Base-by-base conservation (phyloP, 2,888 invertebrate genomes). In the Criorhina ranunculi region DNA sequence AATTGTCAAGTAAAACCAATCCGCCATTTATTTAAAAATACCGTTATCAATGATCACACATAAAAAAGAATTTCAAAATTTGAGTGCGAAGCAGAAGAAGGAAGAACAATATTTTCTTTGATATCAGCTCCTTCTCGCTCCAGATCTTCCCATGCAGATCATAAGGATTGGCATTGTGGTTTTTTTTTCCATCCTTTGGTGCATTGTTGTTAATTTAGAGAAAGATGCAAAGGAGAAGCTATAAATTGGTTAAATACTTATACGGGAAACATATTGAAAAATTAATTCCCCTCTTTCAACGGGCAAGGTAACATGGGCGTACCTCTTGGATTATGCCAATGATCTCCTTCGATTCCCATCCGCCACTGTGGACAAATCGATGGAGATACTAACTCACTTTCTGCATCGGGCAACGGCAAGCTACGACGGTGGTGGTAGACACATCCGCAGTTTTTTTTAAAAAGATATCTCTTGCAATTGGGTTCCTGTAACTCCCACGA, bases 401-500 rank as follows among this genome's bases (percentile, higher is more conserved):
- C 12, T 57, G 19, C 29, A 35, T 19, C 17, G 5, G n/a, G 15
- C 51, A 15, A 44, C 29, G 1, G 8, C 49, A 9, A 12, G n/a
- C 29, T 40, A 8, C 8, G 11, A 12, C 19, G 51, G 19, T 31
- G 66, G 19, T 66, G 40, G 53, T 29, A 53, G 53, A 24, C 33
- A 60, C 75, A 75, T 62, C 67, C 60, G 60, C 55, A 64, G 51
- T 24, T 24, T 24, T 70, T 76, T 62, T 77, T 81, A 82, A 82
- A 77, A 82, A 82, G 81, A 82, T 82, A 82, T 82, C 64, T 81
- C n/a, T 51, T 53, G 59, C 76, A 70, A 82, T 77, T 82, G 42
- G 70, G 77, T 82, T 77, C 70, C 81, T 70, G 77, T 64, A 70
- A 82, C 81, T 82, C 81, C 77, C 81, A 82, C 81, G 81, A 82